These are phyloP conservation scores for cat (Felis catus) DNA, from an alignment of 2,113 vertebrate genomes.

Conservation along the genomic window F.catus_Fca126_mat1.0 CM031415.1:104855501-104856000, in stretches of 20 bases:
- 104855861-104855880: neutral
- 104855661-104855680: neutral
- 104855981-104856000: neutral
- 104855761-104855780: constrained; percentile 77
- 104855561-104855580: neutral
- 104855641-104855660: neutral
- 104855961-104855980: neutral
- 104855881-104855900: neutral
- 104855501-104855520: neutral
- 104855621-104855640: neutral
- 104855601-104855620: neutral
- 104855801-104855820: neutral
- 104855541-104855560: neutral
- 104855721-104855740: neutral
- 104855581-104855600: neutral
- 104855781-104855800: neutral
- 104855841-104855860: neutral
- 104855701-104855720: neutral
- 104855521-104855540: neutral
- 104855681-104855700: neutral
- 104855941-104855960: neutral
- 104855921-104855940: neutral
- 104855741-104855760: neutral
- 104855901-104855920: neutral
- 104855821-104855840: constrained; percentile 38